Conservation (phyloP, 2,797 vertebrate genomes). For the Odontamblyopus rebecca region DNA sequence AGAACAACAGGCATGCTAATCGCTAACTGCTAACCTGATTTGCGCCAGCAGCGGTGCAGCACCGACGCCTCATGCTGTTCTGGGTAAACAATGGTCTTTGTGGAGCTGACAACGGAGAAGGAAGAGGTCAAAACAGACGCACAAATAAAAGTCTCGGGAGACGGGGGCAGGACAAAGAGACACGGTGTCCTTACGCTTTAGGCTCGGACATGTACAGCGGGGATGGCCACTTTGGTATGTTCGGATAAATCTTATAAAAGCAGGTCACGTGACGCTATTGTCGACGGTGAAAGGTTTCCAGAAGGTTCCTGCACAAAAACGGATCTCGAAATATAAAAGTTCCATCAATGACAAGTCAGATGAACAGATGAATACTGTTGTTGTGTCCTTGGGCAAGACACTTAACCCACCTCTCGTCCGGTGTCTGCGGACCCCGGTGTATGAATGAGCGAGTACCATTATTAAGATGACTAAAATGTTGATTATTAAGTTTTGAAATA, state of each 20-base stretch:
- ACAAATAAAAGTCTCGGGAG: not conserved
- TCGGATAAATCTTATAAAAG: conserved; percentile 1
- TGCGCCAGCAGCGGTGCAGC: conserved; percentile 58
- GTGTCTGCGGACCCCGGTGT: no score
- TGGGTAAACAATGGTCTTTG: conserved; percentile 46
- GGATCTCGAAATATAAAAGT: not conserved
- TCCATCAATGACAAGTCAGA: no score
- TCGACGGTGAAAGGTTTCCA: not conserved
- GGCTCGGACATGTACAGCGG: conserved; percentile 20
- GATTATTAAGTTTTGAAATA: no score
- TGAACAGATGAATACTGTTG: no score
- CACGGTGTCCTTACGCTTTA: not conserved
- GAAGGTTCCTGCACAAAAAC: not conserved
- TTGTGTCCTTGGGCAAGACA: no score
- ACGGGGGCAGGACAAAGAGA: not conserved
- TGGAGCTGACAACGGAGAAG: conserved; percentile 52
- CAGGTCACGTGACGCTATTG: not conserved
- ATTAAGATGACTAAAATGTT: no score
- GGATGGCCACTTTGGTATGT: conserved; percentile 3
- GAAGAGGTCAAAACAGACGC: conserved; percentile 42
- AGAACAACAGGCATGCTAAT: conserved; percentile 47
- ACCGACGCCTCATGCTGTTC: conserved; percentile 25
- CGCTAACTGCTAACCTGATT: conserved; percentile 63
- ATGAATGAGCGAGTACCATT: no score
- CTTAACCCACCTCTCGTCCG: no score